These are phyloP conservation scores for Lepidonotus clava DNA, from an alignment of 2,888 invertebrate genomes.

Conservation along the genomic window DNA sequence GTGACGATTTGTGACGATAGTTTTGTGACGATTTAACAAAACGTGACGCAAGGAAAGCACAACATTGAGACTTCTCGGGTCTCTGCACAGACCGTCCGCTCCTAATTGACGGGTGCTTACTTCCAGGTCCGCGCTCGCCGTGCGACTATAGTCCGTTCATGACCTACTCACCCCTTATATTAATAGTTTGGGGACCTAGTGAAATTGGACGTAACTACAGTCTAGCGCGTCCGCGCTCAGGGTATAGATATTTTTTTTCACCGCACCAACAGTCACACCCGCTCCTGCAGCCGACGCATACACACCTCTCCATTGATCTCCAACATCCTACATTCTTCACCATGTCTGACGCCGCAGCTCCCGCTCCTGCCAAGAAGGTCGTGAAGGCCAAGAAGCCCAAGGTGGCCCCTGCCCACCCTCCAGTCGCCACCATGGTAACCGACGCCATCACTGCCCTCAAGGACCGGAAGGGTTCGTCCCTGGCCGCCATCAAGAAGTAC, in stretches of 20 bases:
- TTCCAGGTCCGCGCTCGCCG: not conserved
- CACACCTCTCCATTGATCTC: not conserved
- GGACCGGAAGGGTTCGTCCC: constrained; percentile 43
- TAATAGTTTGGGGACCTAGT: too few species aligned
- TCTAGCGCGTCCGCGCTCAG: not conserved
- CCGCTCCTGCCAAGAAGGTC: constrained; percentile 43
- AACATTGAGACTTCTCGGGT: not conserved
- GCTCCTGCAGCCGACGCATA: not conserved
- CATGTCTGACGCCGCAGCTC: constrained; percentile 38
- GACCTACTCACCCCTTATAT: too few species aligned
- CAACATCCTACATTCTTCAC: not conserved
- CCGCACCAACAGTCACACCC: not conserved
- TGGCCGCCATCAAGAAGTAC: constrained; percentile 51
- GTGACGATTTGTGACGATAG: not conserved
- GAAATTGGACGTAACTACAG: too few species aligned
- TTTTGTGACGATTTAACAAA: not conserved
- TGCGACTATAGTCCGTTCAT: too few species aligned
- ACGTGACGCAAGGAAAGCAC: not conserved
- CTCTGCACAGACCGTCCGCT: not conserved
- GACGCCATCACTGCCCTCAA: constrained; percentile 6
- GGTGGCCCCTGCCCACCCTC: not conserved
- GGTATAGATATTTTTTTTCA: not conserved
- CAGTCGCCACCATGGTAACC: constrained; percentile 39
- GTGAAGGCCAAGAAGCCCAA: too few species aligned
- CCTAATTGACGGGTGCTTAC: not conserved